Evolutionary conservation across 2,113 vertebrate species (phyloP), one percentile per base, ranked within the genome.

Genomic region (Hippocampus guttulatus): DNA sequence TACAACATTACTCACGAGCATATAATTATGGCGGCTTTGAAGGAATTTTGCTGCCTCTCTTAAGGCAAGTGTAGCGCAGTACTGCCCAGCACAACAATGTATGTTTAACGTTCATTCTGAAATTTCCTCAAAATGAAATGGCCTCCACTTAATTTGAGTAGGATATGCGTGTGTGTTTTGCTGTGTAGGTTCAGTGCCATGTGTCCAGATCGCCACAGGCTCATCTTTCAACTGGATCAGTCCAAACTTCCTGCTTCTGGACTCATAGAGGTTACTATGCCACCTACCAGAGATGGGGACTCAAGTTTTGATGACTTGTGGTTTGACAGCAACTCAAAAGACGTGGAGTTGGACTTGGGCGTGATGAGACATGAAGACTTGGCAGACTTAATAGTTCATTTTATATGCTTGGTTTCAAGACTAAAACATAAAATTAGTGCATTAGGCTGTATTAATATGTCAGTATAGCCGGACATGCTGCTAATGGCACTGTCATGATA

Each of bases 161-260:
- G 43, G 11, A 14, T 12, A 3, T 45, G 43, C 3, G 2, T 49
- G n/a, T 74, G 25, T 74, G 8, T 51, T 58, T 18, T 49, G 3
- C n/a, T 33, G 47, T 79, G 4, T 75, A 92, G 91, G 74, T 82
- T 90, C 69, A 72, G 55, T 64, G 66, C 65, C 9, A 0, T 66
- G 49, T 93, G 92, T 84, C 86, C 87, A 1, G 80, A 92, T 41
- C 89, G 92, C 20, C 92, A 93, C 83, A 63, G 11, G n/a, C 27
- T 91, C 40, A 38, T 75, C 45, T 63, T 76, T 23, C 23, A 64
- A 6, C 81, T 86, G 70, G 92, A 93, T 52, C 54, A 74, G 25
- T 85, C 89, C 2, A 55, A 40, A 2, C 88, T 89, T 4, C 86
- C 87, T 3, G 62, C 75, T 3, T 79, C 87, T 14, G 90, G 89